These are phyloP conservation scores for Pachycephala philippinensis DNA, from an alignment of 2,113 vertebrate species.

Conservation along the genomic window DNA sequence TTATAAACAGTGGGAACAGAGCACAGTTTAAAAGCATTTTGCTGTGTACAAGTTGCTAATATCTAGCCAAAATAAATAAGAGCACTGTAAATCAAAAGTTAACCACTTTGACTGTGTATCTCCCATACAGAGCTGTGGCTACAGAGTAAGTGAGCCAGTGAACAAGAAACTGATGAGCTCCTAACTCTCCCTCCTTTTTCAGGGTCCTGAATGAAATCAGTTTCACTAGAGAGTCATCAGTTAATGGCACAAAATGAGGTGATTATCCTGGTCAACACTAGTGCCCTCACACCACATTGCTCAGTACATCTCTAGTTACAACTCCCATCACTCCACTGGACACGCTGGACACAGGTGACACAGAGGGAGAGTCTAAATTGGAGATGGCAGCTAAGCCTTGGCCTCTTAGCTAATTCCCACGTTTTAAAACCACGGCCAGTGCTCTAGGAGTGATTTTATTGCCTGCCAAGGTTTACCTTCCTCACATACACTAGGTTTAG, in stretches of 20 bases:
- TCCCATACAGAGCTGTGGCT: neutral
- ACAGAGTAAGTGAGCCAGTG: neutral
- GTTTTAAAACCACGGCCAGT: neutral
- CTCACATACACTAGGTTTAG: neutral
- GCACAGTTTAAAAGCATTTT: neutral
- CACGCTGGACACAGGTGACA: neutral
- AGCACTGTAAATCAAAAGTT: neutral
- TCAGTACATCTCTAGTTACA: neutral
- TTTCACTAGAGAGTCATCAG: neutral
- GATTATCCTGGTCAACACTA: neutral
- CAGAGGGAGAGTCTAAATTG: neutral
- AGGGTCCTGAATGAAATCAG: neutral
- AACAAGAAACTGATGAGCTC: neutral
- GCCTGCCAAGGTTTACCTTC: neutral
- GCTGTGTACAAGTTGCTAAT: neutral
- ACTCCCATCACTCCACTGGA: neutral
- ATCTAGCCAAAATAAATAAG: neutral
- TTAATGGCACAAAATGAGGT: neutral
- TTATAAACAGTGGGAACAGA: neutral
- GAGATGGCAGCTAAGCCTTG: neutral
- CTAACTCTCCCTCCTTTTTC: neutral
- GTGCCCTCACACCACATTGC: neutral
- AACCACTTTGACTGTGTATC: neutral
- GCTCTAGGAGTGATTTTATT: neutral
- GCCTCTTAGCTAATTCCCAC: neutral